These are phyloP conservation scores for Polypterus bichir DNA, from an alignment of 2,113 vertebrate genomes.

Conservation along the genomic window DNA sequence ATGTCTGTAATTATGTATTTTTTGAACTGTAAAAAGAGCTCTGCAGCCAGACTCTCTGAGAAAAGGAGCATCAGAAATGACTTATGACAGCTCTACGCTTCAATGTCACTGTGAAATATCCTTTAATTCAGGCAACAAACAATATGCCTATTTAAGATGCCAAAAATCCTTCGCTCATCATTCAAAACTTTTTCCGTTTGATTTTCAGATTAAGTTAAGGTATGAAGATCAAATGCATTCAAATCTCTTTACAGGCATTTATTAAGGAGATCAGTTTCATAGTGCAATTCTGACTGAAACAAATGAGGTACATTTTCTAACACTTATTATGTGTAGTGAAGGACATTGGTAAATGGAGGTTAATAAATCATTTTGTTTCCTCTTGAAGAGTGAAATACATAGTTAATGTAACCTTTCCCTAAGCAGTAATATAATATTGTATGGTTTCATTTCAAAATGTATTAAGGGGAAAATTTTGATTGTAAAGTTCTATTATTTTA, in stretches of 20 bases:
- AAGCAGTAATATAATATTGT: background rate
- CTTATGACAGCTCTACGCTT: no score
- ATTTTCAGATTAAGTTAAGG: background rate
- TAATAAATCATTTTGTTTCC: background rate
- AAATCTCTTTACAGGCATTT: background rate
- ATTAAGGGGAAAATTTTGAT: background rate
- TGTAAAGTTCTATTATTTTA: no score
- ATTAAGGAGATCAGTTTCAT: background rate
- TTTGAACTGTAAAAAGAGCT: no score
- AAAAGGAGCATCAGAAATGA: no score
- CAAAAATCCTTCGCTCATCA: no score
- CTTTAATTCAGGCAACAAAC: no score
- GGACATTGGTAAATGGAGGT: conserved; percentile 1
- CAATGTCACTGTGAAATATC: no score
- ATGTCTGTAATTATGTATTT: no score
- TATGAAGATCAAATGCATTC: background rate
- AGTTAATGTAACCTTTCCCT: background rate
- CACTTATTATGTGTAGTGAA: background rate
- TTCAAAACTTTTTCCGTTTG: background rate
- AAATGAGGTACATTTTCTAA: conserved; percentile 3
- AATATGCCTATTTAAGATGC: no score
- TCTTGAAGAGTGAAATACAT: conserved; percentile 4
- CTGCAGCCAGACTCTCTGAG: no score
- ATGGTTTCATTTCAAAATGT: background rate
- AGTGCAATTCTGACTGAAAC: conserved; percentile 1